Conservation (phyloP, 2,113 vertebrate genomes). For the Pungitius pungitius region DNA sequence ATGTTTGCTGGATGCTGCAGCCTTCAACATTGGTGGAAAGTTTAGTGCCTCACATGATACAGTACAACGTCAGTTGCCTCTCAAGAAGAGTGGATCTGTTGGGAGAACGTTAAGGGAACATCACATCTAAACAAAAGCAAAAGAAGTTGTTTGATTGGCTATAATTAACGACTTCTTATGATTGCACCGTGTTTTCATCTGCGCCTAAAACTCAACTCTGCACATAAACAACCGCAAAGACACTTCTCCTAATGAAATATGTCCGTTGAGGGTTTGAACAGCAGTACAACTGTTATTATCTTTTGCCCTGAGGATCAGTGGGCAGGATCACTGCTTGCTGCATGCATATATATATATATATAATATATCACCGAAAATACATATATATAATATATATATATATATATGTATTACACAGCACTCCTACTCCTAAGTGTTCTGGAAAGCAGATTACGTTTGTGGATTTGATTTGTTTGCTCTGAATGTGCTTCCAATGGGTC, state of each 20-base stretch:
- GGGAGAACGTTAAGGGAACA: neutral
- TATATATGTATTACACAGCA: too few relatives aligned
- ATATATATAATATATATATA: too few relatives aligned
- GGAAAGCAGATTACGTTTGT: slow-evolving; percentile 9
- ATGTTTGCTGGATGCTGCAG: neutral
- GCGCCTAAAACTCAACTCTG: neutral
- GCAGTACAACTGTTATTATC: neutral
- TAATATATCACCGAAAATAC: too few relatives aligned
- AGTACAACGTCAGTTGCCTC: neutral
- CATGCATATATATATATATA: too few relatives aligned
- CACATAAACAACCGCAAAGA: neutral
- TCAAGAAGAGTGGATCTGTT: neutral
- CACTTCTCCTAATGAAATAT: slow-evolving; percentile 4
- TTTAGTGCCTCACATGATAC: neutral
- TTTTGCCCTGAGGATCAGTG: neutral
- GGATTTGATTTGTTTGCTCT: slow-evolving; percentile 4
- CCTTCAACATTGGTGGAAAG: neutral
- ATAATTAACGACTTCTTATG: neutral
- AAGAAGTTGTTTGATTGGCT: neutral
- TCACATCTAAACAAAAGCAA: neutral
- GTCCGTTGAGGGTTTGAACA: neutral
- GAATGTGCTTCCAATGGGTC: neutral
- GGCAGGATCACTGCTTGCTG: too few relatives aligned
- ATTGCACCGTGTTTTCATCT: neutral
- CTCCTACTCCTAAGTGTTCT: too few relatives aligned